Evolutionary conservation across 2,113 vertebrate species (phyloP), one percentile per base, ranked within the genome.

Genomic region (Stercorarius parasiticus): DNA sequence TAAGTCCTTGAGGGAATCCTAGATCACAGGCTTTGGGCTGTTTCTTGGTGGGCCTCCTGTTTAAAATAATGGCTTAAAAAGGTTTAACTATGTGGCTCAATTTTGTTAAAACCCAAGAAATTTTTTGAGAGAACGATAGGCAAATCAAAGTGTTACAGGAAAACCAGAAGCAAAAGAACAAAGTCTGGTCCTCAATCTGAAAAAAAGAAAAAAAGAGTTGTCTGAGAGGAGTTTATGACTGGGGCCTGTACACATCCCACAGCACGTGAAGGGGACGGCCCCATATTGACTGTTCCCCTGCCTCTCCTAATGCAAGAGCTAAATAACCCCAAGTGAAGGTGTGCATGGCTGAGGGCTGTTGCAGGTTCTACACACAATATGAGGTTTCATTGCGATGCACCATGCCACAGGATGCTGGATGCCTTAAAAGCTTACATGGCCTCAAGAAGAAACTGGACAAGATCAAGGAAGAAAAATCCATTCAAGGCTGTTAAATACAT

Each of bases 201-300:
- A 29, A 21, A 36, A 77, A 67, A 8, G 20, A 9, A 22, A 36
- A 55, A 2, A 29, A 53, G 8, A 53, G 52, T 27, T 53, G 26
- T 65, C 47, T 86, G 20, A 59, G 20, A 55, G 13, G 4, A 34
- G 6, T 70, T 88, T 49, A 12, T n/a, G 25, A 36, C 36, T 11
- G 8, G 38, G 5, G 4, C 61, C 40, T 70, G 43, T 27, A 53
- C 1, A 0, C 14, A 34, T 2, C 9, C 16, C 8, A 1, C 0
- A 1, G 59, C 16, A 56, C 23, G 19, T 0, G 2, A 73, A 78
- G 21, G 14, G 29, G 16, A 36, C 27, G 14, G 23, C 11, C 29
- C 11, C 14, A 10, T 6, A 13, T 0, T 11, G 69, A 21, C 13
- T 22, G 32, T 27, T 49, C 23, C 7, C 29, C 25, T 42, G 11